Base-by-base conservation (phyloP, 2,113 vertebrate species). In the Pterocles gutturalis region DNA sequence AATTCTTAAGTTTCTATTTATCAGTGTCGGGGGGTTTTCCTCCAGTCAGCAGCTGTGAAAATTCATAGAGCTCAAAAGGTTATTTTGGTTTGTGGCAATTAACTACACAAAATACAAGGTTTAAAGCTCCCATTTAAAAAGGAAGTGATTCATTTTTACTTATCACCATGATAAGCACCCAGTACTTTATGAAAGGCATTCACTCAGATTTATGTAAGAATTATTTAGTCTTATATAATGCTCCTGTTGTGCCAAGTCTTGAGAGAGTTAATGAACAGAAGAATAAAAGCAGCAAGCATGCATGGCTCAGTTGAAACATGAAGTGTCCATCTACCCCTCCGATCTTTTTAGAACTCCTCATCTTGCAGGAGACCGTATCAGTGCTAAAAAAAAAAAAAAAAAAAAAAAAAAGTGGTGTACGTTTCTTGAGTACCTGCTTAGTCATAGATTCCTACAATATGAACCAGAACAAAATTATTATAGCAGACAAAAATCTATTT, bases 121-220 rank as follows among this genome's bases (percentile, higher is more conserved):
- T 93, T 94, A 86, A 89, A 95, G 86, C 89, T 89, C 51, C 75
- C 11, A 1, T 90, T 86, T 80, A 64, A 89, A 97, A 95, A 84
- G 89, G 87, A 95, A 96, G 83, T 96, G 83, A 96, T 96, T 96
- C 72, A 95, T 96, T 96, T 97, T 93, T 86, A 94, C 93, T 93
- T 95, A 55, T 7, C 92, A 86, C 80, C 91, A 61, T 29, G 55
- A 81, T 90, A 89, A 95, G 93, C 38, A 95, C 60, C 67, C 83
- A 71, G 53, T 84, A 65, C 64, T 91, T 82, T 81, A 89, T 89
- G 81, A 89, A 91, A 96, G 65, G 73, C 93, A 89, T 94, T 94
- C 80, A 84, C 77, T 93, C 53, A 62, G 83, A 95, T 91, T 96
- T 95, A 84, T 71, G 94, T 94, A 95, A 96, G 91, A 95, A 89